A percentile compares a stretch with the other conserved stretches of the same genome.
Evolutionary conservation across 2,113 vertebrate species (phyloP).

Genomic region (Erinaceus europaeus): DNA sequence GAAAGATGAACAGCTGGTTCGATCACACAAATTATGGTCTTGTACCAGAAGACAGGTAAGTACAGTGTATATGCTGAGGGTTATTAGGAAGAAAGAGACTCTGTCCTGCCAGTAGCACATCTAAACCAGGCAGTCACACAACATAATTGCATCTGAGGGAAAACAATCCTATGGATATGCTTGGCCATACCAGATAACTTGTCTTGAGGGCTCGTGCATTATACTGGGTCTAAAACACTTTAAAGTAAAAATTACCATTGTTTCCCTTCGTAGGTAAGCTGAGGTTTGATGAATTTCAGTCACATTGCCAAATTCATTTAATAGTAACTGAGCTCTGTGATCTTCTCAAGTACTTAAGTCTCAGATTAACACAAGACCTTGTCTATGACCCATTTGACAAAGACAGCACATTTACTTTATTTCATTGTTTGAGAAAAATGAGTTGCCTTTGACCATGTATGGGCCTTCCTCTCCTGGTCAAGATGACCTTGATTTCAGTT

Average conservation of each 20-base stretch:
- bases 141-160: background rate
- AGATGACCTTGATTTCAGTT: background rate
- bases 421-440: background rate
- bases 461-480: background rate
- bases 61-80: background rate
- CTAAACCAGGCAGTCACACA: background rate
- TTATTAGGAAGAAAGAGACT: background rate
- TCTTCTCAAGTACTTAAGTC: background rate
- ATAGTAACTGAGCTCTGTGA: background rate
- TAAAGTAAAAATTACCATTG: background rate
- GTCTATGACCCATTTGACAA: background rate
- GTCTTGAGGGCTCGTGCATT: background rate
- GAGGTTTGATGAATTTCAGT: background rate
- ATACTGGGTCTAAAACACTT: background rate
- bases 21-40: slow-evolving; percentile 88
- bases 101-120: background rate
- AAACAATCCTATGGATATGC: background rate
- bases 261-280: background rate
- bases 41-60: slow-evolving; percentile 85
- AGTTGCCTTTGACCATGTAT: background rate
- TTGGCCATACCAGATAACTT: background rate
- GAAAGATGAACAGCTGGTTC: slow-evolving; percentile 79
- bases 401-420: background rate
- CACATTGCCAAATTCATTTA: background rate
- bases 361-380: background rate